Base-by-base conservation (phyloP, 92 coral and sea anemone genomes). In the Blastomussa wellsi region DNA sequence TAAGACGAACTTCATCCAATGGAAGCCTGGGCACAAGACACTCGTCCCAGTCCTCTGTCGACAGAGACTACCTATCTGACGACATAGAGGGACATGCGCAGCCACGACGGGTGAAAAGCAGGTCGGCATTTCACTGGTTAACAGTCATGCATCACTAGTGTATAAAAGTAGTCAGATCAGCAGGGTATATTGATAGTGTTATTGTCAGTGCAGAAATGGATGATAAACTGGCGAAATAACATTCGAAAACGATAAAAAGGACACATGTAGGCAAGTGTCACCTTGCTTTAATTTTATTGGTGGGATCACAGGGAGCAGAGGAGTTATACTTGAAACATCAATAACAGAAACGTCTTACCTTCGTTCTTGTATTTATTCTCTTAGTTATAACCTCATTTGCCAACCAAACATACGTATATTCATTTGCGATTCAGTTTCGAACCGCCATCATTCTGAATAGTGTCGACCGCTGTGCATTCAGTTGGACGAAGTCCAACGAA, bases 41-140 rank as follows among this genome's bases (percentile, higher is more conserved):
- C 47, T 94, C 98, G 77, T 94, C 98, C 31, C 98, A 92, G 93
- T 94, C 98, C 32, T 94, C 98, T 42, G 87, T 84, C 24, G 91
- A 84, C 62, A 91, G 92, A 52, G 90, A 83, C 51, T 69, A 84
- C 59, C 74, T 92, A 52, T 91, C 98, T 42, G 98, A 92, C 71
- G 83, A 84, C 66, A 80, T 91, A 9, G 90, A 90, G 42, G 70
- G 79, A 26, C 82, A 75, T 14, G 71, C 44, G 35, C 62, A 38
- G 31, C 76, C 79, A 41, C 76, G 87, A 70, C 86, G 87, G 39
- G 59, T 82, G 72, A 74, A 76, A 53, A 49, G 84, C 19, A 87
- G 91, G 93, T 88, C 7, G 62, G 83, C 72, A 37, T 51, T 55
- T 36, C 13, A 57, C 13, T 28, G 20, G 44, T 37, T 26, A 26